phyloP scores from a whole-genome alignment of 1,140 invertebrate species.

The Rhagoletis zephyria region DNA sequence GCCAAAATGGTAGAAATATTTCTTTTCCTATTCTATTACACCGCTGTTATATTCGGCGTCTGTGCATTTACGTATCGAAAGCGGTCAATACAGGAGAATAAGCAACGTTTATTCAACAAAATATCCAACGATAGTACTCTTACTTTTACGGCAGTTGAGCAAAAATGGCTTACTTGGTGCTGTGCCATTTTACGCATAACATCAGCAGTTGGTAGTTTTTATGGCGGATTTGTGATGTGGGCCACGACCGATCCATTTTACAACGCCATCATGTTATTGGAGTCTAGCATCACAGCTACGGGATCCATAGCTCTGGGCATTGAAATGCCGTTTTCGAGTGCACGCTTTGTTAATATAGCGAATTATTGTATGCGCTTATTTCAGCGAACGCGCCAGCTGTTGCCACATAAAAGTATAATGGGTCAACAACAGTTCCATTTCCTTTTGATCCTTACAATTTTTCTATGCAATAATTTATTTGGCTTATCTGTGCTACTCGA shows the following conservation, averaged over 20 bases:
- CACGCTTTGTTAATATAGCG: neutral
- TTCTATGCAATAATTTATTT: neutral
- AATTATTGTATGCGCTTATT: neutral
- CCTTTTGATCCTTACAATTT: neutral
- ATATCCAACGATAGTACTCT: neutral
- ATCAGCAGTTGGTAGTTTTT: neutral
- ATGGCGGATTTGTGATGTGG: conserved; percentile 1
- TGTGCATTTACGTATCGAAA: neutral
- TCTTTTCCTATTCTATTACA: neutral
- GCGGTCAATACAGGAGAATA: neutral
- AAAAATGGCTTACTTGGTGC: neutral
- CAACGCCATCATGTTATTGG: neutral
- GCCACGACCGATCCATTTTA: neutral
- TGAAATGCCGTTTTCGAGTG: neutral
- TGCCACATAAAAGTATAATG: neutral
- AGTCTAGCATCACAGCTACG: neutral
- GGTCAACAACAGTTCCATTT: neutral
- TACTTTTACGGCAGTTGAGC: neutral
- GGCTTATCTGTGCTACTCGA: neutral
- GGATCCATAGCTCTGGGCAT: neutral
- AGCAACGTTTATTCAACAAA: neutral
- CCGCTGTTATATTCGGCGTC: neutral
- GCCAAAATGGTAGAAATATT: neutral
- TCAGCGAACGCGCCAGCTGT: neutral
- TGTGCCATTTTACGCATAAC: neutral